phyloP scores from a whole-genome alignment of 2,113 vertebrate species.

The Penelope pileata region DNA sequence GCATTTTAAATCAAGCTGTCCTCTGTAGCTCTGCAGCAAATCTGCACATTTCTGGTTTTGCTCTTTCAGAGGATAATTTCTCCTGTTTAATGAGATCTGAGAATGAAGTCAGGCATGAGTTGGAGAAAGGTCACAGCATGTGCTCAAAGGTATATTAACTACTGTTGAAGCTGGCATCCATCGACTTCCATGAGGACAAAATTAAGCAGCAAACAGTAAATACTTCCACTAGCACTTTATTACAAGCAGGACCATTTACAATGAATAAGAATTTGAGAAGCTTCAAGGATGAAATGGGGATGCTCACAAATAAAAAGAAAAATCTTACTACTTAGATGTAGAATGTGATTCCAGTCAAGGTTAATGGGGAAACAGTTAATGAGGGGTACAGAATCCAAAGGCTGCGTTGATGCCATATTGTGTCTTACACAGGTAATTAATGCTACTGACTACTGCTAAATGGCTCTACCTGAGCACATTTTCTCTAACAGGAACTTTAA shows the following conservation, averaged over 20 bases:
- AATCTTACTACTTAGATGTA: constrained; percentile 66
- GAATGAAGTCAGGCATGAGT: constrained; percentile 85
- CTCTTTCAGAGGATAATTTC: constrained; percentile 82
- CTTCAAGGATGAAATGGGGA: constrained; percentile 78
- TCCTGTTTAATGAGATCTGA: constrained; percentile 83
- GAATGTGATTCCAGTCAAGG: constrained; percentile 78
- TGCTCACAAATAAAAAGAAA: constrained; percentile 75
- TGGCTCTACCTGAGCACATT: constrained; percentile 72
- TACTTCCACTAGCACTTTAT: constrained; percentile 77
- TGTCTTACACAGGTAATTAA: constrained; percentile 80
- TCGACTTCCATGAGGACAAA: constrained; percentile 77
- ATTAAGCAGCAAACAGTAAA: constrained; percentile 84
- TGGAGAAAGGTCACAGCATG: constrained; percentile 82
- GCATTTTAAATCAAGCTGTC: constrained; percentile 77
- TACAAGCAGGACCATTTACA: constrained; percentile 80
- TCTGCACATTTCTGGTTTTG: constrained; percentile 77
- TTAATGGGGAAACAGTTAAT: constrained; percentile 83
- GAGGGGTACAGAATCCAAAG: constrained; percentile 80
- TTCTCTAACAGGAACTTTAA: constrained; percentile 71
- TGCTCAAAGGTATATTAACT: constrained; percentile 83
- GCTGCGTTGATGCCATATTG: constrained; percentile 73
- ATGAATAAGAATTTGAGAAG: constrained; percentile 78
- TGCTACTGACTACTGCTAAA: constrained; percentile 72
- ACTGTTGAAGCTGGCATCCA: constrained; percentile 69
- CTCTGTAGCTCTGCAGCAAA: constrained; percentile 69